phyloP scores from a whole-genome alignment of 2,888 invertebrate species.

The Lordiphosa fenestrarum region DNA sequence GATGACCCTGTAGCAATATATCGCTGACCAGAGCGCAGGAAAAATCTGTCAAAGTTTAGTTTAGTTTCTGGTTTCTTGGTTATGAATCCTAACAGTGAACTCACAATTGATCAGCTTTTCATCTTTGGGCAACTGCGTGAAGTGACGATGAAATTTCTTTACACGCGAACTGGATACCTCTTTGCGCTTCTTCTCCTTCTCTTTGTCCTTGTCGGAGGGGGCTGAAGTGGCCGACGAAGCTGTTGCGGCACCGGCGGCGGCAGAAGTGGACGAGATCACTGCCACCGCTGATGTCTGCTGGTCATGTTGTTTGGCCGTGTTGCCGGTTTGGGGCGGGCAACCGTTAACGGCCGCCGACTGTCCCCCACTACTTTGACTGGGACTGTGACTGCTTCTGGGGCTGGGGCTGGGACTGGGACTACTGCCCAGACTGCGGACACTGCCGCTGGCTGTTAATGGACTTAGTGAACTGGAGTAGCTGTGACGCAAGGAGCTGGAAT shows the following conservation, averaged over 20 bases:
- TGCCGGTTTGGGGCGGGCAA: constrained; percentile 45
- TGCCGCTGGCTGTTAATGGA: constrained; percentile 61
- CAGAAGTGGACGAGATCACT: constrained; percentile 44
- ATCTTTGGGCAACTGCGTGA: constrained; percentile 90
- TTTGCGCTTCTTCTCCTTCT: constrained; percentile 78
- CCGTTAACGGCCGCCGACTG: constrained; percentile 29
- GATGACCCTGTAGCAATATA: constrained; percentile 94
- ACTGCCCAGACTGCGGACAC: constrained; percentile 70
- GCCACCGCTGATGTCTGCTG: constrained; percentile 47
- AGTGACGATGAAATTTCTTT: constrained; percentile 94
- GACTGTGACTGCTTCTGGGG: constrained; percentile 45
- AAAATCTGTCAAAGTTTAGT: constrained; percentile 84
- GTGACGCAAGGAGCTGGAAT: constrained; percentile 53
- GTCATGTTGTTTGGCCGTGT: constrained; percentile 70
- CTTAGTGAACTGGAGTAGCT: constrained; percentile 53
- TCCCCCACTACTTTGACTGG: constrained; percentile 5
- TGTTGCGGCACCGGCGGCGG: constrained; percentile 27
- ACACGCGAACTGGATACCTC: constrained; percentile 83
- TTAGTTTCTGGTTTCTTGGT: neutral
- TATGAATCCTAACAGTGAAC: constrained; percentile 69
- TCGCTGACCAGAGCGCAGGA: constrained; percentile 96
- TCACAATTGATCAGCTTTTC: constrained; percentile 93
- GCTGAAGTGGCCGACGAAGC: constrained; percentile 6
- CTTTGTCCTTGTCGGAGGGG: neutral
- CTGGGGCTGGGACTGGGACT: constrained; percentile 39